These are phyloP conservation scores for Nemotelus pantherinus DNA, from an alignment of 2,888 invertebrate species.

Conservation along the genomic window DNA sequence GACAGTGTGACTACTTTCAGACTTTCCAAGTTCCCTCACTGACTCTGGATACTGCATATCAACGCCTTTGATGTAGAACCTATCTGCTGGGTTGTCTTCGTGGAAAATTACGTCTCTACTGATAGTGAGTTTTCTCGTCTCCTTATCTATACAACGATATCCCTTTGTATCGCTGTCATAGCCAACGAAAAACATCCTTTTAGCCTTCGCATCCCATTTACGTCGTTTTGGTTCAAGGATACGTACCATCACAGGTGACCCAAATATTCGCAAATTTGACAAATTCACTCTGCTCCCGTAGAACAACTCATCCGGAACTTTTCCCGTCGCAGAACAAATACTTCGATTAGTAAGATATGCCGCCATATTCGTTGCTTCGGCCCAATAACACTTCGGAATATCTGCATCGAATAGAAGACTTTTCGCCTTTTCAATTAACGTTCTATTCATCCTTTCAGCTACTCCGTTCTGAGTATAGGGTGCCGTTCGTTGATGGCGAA, in stretches of 20 bases:
- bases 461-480: background rate
- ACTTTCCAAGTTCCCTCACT: background rate
- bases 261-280: constrained; percentile 58
- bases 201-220: constrained; percentile 57
- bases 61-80: no score
- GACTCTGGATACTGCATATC: background rate
- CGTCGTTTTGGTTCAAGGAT: constrained; percentile 56
- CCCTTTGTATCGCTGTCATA: constrained; percentile 57
- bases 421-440: background rate
- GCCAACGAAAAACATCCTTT: constrained; percentile 57
- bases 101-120: constrained; percentile 47
- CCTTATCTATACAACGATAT: constrained; percentile 50
- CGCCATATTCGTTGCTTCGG: constrained; percentile 55
- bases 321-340: constrained; percentile 30
- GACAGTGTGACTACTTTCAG: no score
- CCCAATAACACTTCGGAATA: constrained; percentile 55
- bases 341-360: constrained; percentile 47
- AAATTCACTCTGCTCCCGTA: constrained; percentile 57
- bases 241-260: constrained; percentile 57
- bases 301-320: constrained; percentile 59
- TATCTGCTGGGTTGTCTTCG: background rate
- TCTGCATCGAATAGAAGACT: constrained; percentile 36
- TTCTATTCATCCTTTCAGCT: background rate
- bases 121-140: constrained; percentile 35
- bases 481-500: background rate